Conservation (phyloP, 2,113 vertebrate genomes). For the Pterocles burchelli region DNA sequence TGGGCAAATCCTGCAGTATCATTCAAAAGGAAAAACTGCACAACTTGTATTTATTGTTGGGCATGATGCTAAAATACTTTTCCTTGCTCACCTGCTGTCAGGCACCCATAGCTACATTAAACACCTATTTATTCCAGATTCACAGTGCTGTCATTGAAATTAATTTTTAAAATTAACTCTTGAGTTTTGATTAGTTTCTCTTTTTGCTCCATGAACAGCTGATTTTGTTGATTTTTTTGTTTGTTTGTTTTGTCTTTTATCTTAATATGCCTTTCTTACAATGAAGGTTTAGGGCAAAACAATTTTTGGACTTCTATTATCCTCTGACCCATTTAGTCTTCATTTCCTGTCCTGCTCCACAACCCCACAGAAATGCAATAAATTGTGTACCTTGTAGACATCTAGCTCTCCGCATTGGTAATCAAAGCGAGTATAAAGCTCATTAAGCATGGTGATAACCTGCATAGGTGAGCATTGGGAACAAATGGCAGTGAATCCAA, state of each 20-base stretch:
- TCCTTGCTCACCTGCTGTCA: neutral
- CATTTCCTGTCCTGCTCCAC: neutral
- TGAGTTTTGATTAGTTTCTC: neutral
- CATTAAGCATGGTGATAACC: conserved; percentile 98
- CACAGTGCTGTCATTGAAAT: neutral
- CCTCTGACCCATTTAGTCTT: neutral
- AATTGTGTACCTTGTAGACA: conserved; percentile 89
- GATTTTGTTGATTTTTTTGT: neutral
- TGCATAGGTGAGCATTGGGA: conserved; percentile 94
- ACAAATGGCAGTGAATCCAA: conserved; percentile 97
- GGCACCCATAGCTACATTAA: neutral
- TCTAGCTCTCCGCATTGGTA: conserved; percentile 93
- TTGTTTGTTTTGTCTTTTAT: neutral
- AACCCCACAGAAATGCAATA: neutral
- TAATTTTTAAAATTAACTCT: neutral
- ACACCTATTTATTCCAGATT: neutral
- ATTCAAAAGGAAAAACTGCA: neutral
- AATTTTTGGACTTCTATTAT: neutral
- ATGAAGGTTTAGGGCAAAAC: neutral
- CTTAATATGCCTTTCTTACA: neutral
- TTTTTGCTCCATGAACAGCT: neutral
- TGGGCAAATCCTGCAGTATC: neutral
- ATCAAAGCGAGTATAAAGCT: conserved; percentile 95
- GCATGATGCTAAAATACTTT: neutral
- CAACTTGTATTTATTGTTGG: neutral